Evolutionary conservation across 2,888 invertebrate species (phyloP).

Genomic region (Romanomermis culicivorax): DNA sequence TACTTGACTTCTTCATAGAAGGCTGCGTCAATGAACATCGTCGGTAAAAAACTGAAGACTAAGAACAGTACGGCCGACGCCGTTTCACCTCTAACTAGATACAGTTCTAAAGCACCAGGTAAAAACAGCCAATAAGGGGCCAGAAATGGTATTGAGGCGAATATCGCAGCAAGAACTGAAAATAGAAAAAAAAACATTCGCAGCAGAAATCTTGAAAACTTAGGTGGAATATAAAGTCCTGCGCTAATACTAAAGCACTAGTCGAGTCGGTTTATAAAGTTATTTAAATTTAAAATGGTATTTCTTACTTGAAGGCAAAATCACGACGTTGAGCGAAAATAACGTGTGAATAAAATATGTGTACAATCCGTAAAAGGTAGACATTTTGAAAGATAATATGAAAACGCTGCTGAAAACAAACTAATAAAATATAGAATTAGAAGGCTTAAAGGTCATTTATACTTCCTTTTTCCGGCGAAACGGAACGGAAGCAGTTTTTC

Average conservation of each 20-base stretch:
- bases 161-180: conserved; percentile 61
- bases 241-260: background rate
- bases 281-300: background rate
- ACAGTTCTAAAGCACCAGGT: conserved; percentile 79
- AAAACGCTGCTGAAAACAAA: conserved; percentile 62
- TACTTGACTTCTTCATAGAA: conserved; percentile 84
- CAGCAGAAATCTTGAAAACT: too few relatives aligned
- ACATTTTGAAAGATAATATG: conserved; percentile 84
- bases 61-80: conserved; percentile 58
- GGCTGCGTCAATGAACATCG: conserved; percentile 73
- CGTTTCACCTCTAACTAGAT: conserved; percentile 68
- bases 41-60: conserved; percentile 63
- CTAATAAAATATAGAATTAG: too few relatives aligned
- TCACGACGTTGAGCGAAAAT: conserved; percentile 77
- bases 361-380: conserved; percentile 86
- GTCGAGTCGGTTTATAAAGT: background rate
- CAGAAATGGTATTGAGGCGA: conserved; percentile 84
- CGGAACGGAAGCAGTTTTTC: too few relatives aligned
- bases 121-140: conserved; percentile 86
- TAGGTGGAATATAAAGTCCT: too few relatives aligned
- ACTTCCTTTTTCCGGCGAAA: too few relatives aligned
- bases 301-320: conserved; percentile 59
- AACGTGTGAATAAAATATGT: conserved; percentile 91
- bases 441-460: too few relatives aligned
- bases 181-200: conserved; percentile 17